Conservation (phyloP, 1,140 invertebrate species). For the Drosophila mauritiana region DNA sequence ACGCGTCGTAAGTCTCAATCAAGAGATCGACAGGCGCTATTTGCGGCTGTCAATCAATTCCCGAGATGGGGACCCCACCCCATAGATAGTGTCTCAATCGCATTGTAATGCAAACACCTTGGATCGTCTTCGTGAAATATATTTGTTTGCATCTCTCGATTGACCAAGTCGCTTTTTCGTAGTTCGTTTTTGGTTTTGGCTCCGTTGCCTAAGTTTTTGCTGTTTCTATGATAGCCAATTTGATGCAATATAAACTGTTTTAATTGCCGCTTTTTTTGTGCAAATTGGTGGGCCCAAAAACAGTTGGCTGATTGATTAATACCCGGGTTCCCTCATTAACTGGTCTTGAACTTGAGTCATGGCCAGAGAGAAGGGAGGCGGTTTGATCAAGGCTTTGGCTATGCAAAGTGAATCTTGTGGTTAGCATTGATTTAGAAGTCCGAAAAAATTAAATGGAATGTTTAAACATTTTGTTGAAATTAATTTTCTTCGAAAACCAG, state of each 20-base stretch:
- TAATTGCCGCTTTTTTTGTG: conserved; percentile 65
- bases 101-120: conserved; percentile 71
- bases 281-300: conserved; percentile 42
- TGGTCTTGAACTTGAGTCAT: conserved; percentile 50
- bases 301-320: conserved; percentile 43
- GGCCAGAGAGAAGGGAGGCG: conserved; percentile 20
- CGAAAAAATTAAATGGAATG: conserved; percentile 4
- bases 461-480: neutral
- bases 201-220: conserved; percentile 38
- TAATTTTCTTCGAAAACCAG: neutral
- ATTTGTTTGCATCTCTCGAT: conserved; percentile 62
- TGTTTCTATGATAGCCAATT: conserved; percentile 37
- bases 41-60: conserved; percentile 58
- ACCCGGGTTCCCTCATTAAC: conserved; percentile 33
- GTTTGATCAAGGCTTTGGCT: conserved; percentile 29
- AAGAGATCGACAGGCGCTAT: conserved; percentile 35
- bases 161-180: conserved; percentile 46
- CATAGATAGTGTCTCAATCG: conserved; percentile 34
- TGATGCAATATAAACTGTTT: conserved; percentile 60
- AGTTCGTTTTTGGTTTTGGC: conserved; percentile 17
- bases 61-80: conserved; percentile 15
- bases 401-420: conserved; percentile 50
- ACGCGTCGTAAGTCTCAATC: conserved; percentile 48
- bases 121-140: conserved; percentile 35
- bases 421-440: conserved; percentile 30